These are phyloP conservation scores for Leptodactylus fuscus DNA, from an alignment of 2,113 vertebrate genomes.

Conservation along the genomic window DNA sequence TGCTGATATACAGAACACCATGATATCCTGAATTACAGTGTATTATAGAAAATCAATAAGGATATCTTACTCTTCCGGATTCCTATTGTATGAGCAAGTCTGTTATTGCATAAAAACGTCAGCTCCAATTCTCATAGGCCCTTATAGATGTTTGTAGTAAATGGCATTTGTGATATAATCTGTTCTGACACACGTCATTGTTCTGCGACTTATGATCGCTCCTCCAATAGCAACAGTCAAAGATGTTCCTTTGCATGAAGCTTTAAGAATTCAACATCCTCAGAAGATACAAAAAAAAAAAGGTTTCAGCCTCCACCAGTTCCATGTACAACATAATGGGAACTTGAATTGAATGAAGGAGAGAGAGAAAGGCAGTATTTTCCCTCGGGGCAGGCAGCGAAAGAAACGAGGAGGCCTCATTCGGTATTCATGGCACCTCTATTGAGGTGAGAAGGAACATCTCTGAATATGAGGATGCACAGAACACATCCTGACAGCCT, in stretches of 20 bases:
- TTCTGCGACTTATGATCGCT: background rate
- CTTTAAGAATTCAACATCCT: constrained; percentile 29
- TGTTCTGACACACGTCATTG: background rate
- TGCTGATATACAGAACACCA: too few relatives aligned
- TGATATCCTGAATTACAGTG: background rate
- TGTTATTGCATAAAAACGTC: too few relatives aligned
- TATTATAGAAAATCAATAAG: background rate
- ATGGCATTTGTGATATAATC: constrained; percentile 28
- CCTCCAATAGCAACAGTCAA: constrained; percentile 1
- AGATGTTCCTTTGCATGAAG: constrained; percentile 17
- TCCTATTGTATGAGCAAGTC: background rate
- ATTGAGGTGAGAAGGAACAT: constrained; percentile 59
- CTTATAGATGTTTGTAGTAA: background rate
- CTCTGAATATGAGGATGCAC: constrained; percentile 57
- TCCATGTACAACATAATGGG: constrained; percentile 60
- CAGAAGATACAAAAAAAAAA: constrained; percentile 50
- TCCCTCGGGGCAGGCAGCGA: constrained; percentile 52
- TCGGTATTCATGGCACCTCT: constrained; percentile 59
- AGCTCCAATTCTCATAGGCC: background rate
- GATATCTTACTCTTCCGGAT: background rate
- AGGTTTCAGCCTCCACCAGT: constrained; percentile 48
- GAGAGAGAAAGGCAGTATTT: constrained; percentile 52
- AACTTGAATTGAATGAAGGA: constrained; percentile 57
- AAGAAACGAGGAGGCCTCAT: constrained; percentile 55
- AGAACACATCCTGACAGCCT: constrained; percentile 58